These are phyloP conservation scores for Craniophora ligustri DNA, from an alignment of 2,888 invertebrate genomes.

Conservation along the genomic window DNA sequence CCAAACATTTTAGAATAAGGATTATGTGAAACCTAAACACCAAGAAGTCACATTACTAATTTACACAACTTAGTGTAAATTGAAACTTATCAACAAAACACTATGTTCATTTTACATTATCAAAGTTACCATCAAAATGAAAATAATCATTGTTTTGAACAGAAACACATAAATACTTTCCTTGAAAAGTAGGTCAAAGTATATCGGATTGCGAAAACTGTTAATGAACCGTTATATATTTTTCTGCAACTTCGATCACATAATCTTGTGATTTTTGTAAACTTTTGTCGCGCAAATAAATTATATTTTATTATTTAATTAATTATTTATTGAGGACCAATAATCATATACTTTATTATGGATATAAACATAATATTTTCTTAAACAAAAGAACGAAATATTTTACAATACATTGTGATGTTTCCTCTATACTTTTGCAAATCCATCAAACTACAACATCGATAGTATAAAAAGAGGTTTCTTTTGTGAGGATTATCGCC, in stretches of 20 bases:
- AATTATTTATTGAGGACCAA: slow-evolving; percentile 35
- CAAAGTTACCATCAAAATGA: slow-evolving; percentile 19
- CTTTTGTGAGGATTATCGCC: slow-evolving; percentile 29
- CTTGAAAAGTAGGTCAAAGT: slow-evolving; percentile 19
- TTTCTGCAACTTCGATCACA: too few relatives aligned
- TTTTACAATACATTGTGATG: slow-evolving; percentile 1
- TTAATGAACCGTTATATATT: too few relatives aligned
- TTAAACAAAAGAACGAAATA: not conserved
- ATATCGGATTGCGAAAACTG: slow-evolving; percentile 40
- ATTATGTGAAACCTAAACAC: too few relatives aligned
- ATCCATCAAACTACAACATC: slow-evolving; percentile 9
- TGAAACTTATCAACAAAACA: slow-evolving; percentile 1
- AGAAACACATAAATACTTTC: not conserved
- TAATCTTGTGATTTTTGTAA: too few relatives aligned
- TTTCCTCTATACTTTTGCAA: slow-evolving; percentile 9
- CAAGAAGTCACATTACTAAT: too few relatives aligned
- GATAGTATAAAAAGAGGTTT: slow-evolving; percentile 19
- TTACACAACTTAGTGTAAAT: slow-evolving; percentile 13
- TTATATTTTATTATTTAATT: too few relatives aligned
- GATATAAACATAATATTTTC: slow-evolving; percentile 8
- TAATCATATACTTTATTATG: slow-evolving; percentile 26
- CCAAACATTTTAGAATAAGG: too few relatives aligned
- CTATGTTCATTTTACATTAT: slow-evolving; percentile 7
- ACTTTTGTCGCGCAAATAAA: too few relatives aligned
- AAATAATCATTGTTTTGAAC: slow-evolving; percentile 16